Evolutionary conservation across 2,113 vertebrate genomes (phyloP).

Genomic region (Spea bombifrons): DNA sequence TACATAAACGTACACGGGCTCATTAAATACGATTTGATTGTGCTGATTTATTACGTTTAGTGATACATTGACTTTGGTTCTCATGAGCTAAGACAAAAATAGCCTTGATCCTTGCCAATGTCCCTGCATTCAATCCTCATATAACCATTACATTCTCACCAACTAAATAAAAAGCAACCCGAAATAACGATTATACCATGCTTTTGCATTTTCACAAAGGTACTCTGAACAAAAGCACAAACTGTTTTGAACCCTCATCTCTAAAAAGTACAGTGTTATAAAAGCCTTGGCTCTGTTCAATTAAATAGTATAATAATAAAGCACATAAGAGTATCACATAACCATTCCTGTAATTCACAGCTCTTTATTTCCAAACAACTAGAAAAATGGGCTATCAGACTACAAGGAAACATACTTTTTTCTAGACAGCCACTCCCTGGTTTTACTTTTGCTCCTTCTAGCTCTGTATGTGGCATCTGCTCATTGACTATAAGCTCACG

Average conservation of each 20-base stretch:
- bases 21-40: too few species aligned
- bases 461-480: conserved; percentile 11
- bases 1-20: too few species aligned
- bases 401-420: conserved; percentile 7
- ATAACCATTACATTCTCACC: conserved; percentile 12
- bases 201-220: conserved; percentile 22
- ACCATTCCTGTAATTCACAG: conserved; percentile 18
- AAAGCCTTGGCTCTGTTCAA: conserved; percentile 1
- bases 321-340: conserved; percentile 13
- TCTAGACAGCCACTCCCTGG: conserved; percentile 22
- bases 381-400: conserved; percentile 3
- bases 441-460: background rate
- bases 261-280: conserved; percentile 30
- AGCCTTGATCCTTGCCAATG: background rate
- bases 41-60: too few species aligned
- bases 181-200: conserved; percentile 4
- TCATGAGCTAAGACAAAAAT: background rate
- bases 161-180: background rate
- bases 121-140: background rate
- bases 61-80: background rate
- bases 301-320: background rate
- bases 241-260: conserved; percentile 13
- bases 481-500: too few species aligned
- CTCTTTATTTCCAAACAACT: conserved; percentile 15
- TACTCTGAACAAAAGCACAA: conserved; percentile 1